Evolutionary conservation across 2,888 invertebrate genomes (phyloP), one percentile per base, ranked within the genome.

Genomic region (Linyphia triangularis): DNA sequence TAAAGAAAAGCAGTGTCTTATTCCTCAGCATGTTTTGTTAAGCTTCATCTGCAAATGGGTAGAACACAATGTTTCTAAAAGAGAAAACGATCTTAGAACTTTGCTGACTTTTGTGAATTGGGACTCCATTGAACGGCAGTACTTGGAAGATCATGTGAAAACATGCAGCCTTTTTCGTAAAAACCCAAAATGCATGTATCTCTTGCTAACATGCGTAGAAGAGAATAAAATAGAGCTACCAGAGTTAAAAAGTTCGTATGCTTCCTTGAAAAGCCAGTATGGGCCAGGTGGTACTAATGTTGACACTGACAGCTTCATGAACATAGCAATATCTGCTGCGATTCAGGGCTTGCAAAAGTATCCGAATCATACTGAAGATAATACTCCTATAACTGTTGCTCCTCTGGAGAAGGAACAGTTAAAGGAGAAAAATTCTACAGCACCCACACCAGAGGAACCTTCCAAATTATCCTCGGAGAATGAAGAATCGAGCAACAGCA

Each of bases 131-230:
- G 89, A 89, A 61, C 77, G 79, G 0, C 82, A 51, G 22, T 89
- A 63, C 67, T 30, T 89, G 24, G 89, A 89, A 19, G 86, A 94
- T 90, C 94, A 95, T 90, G 93, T 95, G 85, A 94, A 95, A 90
- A 93, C 92, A 30, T 94, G 94, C 90, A 93, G 94, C 61, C 92
- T 95, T 75, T 95, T 94, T 91, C 93, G 93, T 22, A 94, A 94
- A 82, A 95, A 94, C 91, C 94, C 94, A 91, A 92, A 94, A 65
- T 94, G 94, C 91, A 93, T 95, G 78, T 95, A 94, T 91, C 93
- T 94, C 88, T 92, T 95, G 81, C 92, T 95, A 89, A 93, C 93
- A 86, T 92, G 93, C 43, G 91, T 94, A 90, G 93, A 92, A 79
- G 93, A 94, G 90, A 78, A 90, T 33, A 86, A 84, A 73, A 75